phyloP scores from a whole-genome alignment of 2,113 vertebrate genomes.

The Saccopteryx bilineata region DNA sequence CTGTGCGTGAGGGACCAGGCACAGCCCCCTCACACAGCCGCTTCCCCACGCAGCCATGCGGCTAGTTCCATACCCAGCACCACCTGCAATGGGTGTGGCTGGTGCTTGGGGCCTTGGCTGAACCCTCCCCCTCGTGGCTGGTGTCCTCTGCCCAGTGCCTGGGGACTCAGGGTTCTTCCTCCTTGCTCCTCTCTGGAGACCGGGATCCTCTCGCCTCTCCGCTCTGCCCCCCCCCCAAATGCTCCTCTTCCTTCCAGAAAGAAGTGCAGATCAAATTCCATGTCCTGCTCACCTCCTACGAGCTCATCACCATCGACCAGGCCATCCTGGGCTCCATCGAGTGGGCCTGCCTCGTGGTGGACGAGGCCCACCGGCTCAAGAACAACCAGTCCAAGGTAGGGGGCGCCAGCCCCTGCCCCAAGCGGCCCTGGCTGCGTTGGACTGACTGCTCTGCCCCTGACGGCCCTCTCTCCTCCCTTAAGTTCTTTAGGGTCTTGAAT shows the following conservation, averaged over 20 bases:
- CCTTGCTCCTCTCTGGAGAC: background rate
- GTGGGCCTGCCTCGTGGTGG: slow-evolving; percentile 98
- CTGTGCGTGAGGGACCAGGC: accelerated
- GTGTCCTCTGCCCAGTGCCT: accelerated
- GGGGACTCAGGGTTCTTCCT: background rate
- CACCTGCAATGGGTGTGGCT: accelerated
- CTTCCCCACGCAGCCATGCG: accelerated
- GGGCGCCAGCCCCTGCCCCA: accelerated
- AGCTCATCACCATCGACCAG: slow-evolving; percentile 99
- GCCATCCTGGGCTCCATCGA: slow-evolving; percentile 96
- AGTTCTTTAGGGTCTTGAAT: slow-evolving; percentile 99
- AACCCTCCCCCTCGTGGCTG: accelerated
- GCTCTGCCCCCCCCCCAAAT: background rate
- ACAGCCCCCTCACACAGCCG: accelerated
- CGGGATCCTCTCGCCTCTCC: background rate
- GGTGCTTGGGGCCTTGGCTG: background rate
- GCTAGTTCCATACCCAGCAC: accelerated
- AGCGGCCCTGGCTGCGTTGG: accelerated
- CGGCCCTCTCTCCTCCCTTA: slow-evolving; percentile 22
- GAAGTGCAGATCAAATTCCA: slow-evolving; percentile 98
- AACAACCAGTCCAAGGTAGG: slow-evolving; percentile 99
- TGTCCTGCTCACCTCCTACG: slow-evolving; percentile 97
- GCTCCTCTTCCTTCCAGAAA: slow-evolving; percentile 89
- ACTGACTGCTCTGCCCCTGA: background rate
- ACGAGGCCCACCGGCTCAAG: slow-evolving; percentile 98